Evolutionary conservation across 2,888 invertebrate genomes (phyloP), one percentile per base, ranked within the genome.

Genomic region (Drosophila pseudotalamancana): DNA sequence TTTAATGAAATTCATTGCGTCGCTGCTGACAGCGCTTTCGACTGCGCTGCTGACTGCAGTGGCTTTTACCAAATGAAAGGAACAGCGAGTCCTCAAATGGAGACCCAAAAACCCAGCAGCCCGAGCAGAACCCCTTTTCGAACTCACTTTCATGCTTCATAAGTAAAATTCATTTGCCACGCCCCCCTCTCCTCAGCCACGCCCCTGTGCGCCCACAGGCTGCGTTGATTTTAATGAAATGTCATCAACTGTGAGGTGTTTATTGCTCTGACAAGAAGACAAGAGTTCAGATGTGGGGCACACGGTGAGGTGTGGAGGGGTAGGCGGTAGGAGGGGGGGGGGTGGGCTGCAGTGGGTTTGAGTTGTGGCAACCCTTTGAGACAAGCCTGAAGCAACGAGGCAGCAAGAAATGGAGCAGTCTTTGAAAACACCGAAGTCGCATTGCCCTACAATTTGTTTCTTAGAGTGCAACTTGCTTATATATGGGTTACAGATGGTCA

Each of bases 171-270:
- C 81, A 85, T 79, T 81, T 85, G 79, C 64, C 81, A 61, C 63
- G 59, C 65, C 77, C 25, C 40, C 35, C 32, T 12, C 53, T 31
- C 23, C 25, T 6, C 6, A 12, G 32, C 32, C 12, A n/a, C 14
- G 9, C 39, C 25, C 16, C 14, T 14, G 9, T 1, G 6, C 40
- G 21, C 45, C 32, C 32, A 27, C 56, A 50, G 49, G 45, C 51
- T 21, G 75, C 66, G 80, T 79, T 81, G 88, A 80, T 88, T 88
- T 88, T 88, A 89, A 88, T 89, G 87, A 88, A 89, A 89, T 88
- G 89, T 87, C 88, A 88, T 88, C 87, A 81, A 88, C 78, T 89
- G 86, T 88, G 76, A 89, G 88, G 87, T 87, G 86, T 89, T 89
- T 87, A 89, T 89, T 86, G 83, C 88, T 72, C 79, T 75, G 84